Conservation (phyloP, 1,140 invertebrate species). For the Dendroctonus valens region DNA sequence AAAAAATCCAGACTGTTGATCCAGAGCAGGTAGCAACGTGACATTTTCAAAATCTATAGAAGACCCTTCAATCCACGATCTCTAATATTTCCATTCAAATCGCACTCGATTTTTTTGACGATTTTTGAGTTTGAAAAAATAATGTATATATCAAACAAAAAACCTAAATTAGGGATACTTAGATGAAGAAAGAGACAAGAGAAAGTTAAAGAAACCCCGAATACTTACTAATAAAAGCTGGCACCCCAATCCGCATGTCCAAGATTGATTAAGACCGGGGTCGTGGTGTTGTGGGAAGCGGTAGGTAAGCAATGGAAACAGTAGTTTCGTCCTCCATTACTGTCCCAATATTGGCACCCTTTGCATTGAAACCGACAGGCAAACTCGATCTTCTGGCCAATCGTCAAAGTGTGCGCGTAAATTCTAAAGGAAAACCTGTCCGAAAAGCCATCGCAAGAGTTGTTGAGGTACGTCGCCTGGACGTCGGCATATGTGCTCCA, state of each 20-base stretch:
- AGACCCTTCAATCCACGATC: too few relatives aligned
- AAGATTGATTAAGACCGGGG: conserved; percentile 14
- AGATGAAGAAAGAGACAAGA: neutral
- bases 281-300: conserved; percentile 35
- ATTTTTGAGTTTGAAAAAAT: too few relatives aligned
- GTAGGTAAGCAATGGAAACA: conserved; percentile 75
- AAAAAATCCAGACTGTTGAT: too few relatives aligned
- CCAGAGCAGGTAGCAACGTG: too few relatives aligned
- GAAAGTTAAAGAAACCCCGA: neutral
- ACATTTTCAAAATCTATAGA: too few relatives aligned
- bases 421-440: conserved; percentile 83
- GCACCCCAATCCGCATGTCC: conserved; percentile 38
- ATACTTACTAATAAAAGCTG: conserved; percentile 49
- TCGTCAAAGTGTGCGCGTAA: conserved; percentile 67
- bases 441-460: conserved; percentile 90
- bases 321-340: conserved; percentile 82
- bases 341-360: conserved; percentile 88
- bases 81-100: too few relatives aligned
- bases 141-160: too few relatives aligned
- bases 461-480: conserved; percentile 77
- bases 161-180: neutral
- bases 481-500: conserved; percentile 85
- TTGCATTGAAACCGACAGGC: conserved; percentile 80
- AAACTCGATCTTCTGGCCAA: conserved; percentile 76
- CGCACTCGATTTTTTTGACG: too few relatives aligned